phyloP scores from a whole-genome alignment of 2,888 invertebrate genomes.

The Acanthopleura granulata region DNA sequence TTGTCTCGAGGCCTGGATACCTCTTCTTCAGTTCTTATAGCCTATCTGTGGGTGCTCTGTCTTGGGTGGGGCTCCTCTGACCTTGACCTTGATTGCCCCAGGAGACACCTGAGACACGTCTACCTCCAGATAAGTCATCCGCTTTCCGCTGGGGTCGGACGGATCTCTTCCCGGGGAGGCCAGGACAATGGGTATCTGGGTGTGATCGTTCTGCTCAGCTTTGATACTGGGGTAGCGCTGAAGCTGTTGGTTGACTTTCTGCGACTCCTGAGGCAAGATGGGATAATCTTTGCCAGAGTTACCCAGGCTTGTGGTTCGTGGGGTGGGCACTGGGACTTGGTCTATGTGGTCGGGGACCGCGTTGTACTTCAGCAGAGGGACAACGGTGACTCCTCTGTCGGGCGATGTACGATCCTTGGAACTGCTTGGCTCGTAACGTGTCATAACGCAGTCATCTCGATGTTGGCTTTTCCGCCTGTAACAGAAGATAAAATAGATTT shows the following conservation, averaged over 20 bases:
- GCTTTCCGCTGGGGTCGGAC: neutral
- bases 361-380: neutral
- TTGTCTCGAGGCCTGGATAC: neutral
- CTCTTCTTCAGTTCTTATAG: constrained; percentile 1
- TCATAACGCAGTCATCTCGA: constrained; percentile 15
- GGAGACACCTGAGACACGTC: constrained; percentile 18
- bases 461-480: constrained; percentile 1
- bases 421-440: neutral
- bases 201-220: neutral
- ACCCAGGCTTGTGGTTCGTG: neutral
- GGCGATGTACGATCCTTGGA: neutral
- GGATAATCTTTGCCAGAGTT: constrained; percentile 1
- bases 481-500: neutral
- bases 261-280: neutral
- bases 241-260: neutral
- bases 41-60: constrained; percentile 11
- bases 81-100: constrained; percentile 17
- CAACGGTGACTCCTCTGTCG: neutral
- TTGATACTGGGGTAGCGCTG: constrained; percentile 4
- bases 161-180: constrained; percentile 3
- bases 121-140: constrained; percentile 18
- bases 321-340: neutral
- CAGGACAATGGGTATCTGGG: constrained; percentile 2
- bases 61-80: constrained; percentile 10
- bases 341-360: neutral